A percentile compares a stretch with the other conserved stretches of the same genome.
Evolutionary conservation across 2,797 vertebrate species (phyloP).

Genomic region (Notolabrus celidotus): DNA sequence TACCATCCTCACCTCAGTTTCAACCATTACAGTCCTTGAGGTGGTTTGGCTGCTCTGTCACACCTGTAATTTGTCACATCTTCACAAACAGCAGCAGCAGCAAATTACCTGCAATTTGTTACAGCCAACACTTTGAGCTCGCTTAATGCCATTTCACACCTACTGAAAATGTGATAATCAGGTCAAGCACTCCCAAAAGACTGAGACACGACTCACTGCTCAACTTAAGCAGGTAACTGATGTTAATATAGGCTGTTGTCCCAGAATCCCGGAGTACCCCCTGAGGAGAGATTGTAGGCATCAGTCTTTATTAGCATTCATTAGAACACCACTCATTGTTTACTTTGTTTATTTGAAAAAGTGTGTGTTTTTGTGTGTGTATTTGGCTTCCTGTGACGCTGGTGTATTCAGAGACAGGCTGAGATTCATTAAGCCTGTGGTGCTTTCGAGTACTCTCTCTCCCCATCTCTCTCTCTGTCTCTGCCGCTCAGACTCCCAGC

Average conservation of each 20-base stretch:
- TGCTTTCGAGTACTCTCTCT: slow-evolving; percentile 23
- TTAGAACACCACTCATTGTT: slow-evolving; percentile 53
- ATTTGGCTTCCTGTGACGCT: background rate
- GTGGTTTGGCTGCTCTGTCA: slow-evolving; percentile 22
- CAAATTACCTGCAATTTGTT: slow-evolving; percentile 39
- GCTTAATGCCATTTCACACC: slow-evolving; percentile 56
- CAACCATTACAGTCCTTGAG: slow-evolving; percentile 9
- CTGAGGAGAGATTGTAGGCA: slow-evolving; percentile 37
- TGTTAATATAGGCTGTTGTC: slow-evolving; percentile 48
- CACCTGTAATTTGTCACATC: slow-evolving; percentile 43
- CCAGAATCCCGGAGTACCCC: slow-evolving; percentile 6
- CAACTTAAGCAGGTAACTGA: slow-evolving; percentile 45
- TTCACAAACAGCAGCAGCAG: slow-evolving; percentile 39
- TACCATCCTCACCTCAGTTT: background rate
- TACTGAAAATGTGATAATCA: slow-evolving; percentile 59
- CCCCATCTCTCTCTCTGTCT: slow-evolving; percentile 1
- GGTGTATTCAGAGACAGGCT: too few relatives aligned
- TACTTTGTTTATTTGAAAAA: slow-evolving; percentile 5
- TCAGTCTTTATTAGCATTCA: slow-evolving; percentile 56
- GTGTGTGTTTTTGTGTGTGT: background rate
- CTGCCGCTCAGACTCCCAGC: background rate
- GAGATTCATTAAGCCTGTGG: slow-evolving; percentile 32
- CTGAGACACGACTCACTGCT: slow-evolving; percentile 45
- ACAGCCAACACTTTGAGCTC: slow-evolving; percentile 14
- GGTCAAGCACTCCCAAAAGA: slow-evolving; percentile 65